Base-by-base conservation (phyloP, 2,113 vertebrate species). In the Hassar affinis region DNA sequence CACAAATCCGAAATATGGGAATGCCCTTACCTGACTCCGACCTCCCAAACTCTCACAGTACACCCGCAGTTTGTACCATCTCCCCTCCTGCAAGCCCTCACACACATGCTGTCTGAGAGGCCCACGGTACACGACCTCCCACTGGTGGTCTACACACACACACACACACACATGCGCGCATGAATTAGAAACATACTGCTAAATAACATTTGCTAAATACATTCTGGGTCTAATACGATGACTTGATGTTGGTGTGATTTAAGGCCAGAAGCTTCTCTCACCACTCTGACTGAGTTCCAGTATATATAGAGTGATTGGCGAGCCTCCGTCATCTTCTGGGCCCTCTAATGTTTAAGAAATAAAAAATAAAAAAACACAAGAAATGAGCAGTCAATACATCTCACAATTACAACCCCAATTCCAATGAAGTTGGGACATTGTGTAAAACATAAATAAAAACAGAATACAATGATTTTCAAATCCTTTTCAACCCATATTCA, bases 321-420 rank as follows among this genome's bases (percentile, higher is more conserved):
- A 88, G 62, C 95, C 94, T 79, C 94, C 95, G 0, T 91, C 93
- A 79, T 95, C 94, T 89, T 91, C 93, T 14, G 95, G 95, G 47
- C 92, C 90, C 20, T 95, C 95, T 96, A 88, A 66, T 91, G 93
- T 68, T 49, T 22, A 75, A 9, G 51, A 0, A 78, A 83, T 25
- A 8, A 62, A 59, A 51, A 2, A 49, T 25, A 52, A 15, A 2
- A 49, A 35, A 52, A 15, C n/a, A 68, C 11, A 47, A 61, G 1
- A 6, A 12, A 49, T 33, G 49, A 71, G 68, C 42, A n/a, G 38
- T 45, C 38, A 45, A 14, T 47, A n/a, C 15, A 61, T 27, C 59
- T 14, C n/a, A 27, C 11, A 33, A 33, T 42, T 27, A 10, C 38
- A 3, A 6, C 38, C n/a, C n/a, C n/a, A n/a, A n/a, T n/a, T n/a